Conservation (phyloP, 2,797 vertebrate genomes). For the Tangara arthus region DNA sequence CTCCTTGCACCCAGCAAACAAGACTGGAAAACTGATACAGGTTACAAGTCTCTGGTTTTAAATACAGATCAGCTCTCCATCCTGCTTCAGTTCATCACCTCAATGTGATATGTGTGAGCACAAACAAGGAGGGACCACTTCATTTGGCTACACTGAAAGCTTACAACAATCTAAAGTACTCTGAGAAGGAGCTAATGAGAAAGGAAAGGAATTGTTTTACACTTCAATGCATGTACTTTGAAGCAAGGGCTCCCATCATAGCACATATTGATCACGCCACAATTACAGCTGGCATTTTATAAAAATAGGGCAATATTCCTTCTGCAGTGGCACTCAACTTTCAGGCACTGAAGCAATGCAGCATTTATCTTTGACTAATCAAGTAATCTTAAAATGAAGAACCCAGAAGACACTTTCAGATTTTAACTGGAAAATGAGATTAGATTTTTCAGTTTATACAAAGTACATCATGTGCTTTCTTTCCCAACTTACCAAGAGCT, state of each 20-base stretch:
- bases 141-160: background rate
- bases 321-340: background rate
- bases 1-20: background rate
- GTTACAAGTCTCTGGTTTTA: background rate
- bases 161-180: background rate
- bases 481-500: conserved; percentile 52
- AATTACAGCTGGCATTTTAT: background rate
- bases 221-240: background rate
- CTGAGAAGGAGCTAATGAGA: background rate
- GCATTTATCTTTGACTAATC: background rate
- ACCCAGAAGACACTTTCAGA: background rate
- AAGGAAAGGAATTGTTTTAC: background rate
- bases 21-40: background rate
- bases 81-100: background rate
- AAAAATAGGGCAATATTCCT: background rate
- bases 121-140: background rate
- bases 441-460: background rate
- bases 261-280: background rate
- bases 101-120: background rate
- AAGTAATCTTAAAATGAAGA: background rate
- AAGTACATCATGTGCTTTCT: background rate
- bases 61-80: background rate
- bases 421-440: background rate
- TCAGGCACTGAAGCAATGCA: background rate
- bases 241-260: background rate